Conservation (phyloP, 2,113 vertebrate genomes). For the Lasiurus cinereus region DNA sequence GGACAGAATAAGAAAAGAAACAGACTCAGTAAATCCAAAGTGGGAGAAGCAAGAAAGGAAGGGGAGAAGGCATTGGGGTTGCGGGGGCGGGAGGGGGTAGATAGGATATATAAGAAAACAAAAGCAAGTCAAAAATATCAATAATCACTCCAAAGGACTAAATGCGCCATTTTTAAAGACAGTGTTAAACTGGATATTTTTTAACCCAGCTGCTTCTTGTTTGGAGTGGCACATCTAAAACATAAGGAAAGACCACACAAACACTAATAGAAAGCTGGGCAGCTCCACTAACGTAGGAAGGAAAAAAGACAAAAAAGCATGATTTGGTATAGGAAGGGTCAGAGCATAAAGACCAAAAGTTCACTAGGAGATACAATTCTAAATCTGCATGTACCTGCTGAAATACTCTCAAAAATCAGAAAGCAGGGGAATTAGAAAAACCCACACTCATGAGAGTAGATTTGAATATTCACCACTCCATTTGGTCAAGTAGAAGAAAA, state of each 20-base stretch:
- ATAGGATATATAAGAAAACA: neutral
- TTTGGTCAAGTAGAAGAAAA: neutral
- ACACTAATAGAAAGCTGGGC: neutral
- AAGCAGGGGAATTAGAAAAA: slow-evolving; percentile 47
- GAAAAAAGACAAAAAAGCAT: neutral
- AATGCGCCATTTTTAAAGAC: neutral
- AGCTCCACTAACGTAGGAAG: neutral
- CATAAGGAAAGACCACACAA: neutral
- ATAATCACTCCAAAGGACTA: neutral
- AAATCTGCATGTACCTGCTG: neutral
- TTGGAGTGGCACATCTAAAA: neutral
- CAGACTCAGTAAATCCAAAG: slow-evolving; percentile 8
- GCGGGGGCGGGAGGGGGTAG: no score
- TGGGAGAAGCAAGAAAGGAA: neutral
- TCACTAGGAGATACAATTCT: neutral
- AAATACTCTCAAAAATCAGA: slow-evolving; percentile 24
- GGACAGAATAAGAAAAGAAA: slow-evolving; percentile 31
- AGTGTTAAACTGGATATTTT: neutral
- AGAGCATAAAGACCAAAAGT: neutral
- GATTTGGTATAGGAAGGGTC: neutral
- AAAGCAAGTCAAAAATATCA: slow-evolving; percentile 16
- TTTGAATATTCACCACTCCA: neutral
- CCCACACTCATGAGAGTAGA: neutral
- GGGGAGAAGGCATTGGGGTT: neutral
- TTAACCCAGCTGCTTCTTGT: neutral